Base-by-base conservation (phyloP, 2,113 vertebrate genomes). In the Psilopsiagon aurifrons region DNA sequence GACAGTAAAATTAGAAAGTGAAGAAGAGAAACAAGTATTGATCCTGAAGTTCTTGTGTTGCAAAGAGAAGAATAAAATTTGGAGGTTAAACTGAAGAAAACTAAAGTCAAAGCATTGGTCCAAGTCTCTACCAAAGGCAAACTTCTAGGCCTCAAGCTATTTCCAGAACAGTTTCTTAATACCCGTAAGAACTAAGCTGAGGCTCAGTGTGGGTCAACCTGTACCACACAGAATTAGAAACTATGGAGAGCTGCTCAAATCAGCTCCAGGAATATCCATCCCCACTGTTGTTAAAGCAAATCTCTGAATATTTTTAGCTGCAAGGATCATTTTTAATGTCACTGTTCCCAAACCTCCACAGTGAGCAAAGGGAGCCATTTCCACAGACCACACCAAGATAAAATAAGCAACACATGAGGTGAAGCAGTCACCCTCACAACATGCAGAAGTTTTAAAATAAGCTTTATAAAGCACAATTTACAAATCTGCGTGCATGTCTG, bases 291-390 rank as follows among this genome's bases (percentile, higher is more conserved):
- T 84, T 91, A 64, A 95, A 94, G 92, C 80, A 96, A 90, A 90
- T 92, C 67, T 88, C 73, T 83, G 46, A 90, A 27, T 74, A 92
- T 55, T 83, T 96, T 95, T 92, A 94, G 78, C 94, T 96, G 97
- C 95, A 96, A 95, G 93, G 94, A 88, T 95, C 46, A 28, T 94
- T 86, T 96, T 95, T 98, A 96, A 96, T 97, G 88, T 90, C 74
- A 92, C 39, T 1, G 1, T 94, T 97, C 88, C 96, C 95, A 95
- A 86, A 93, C 89, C 95, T 95, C 96, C 95, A 96, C 95, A 94
- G 96, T 90, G 91, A 94, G 95, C 92, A 92, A 97, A 90, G 85
- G 97, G 92, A 97, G 95, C 90, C 88, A 93, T 96, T 91, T 95
- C 87, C 94, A 96, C 76, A 88, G 76, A 91, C 80, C 75, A 91